Base-by-base conservation (phyloP, 2,797 vertebrate genomes). In the Trematomus bernacchii region DNA sequence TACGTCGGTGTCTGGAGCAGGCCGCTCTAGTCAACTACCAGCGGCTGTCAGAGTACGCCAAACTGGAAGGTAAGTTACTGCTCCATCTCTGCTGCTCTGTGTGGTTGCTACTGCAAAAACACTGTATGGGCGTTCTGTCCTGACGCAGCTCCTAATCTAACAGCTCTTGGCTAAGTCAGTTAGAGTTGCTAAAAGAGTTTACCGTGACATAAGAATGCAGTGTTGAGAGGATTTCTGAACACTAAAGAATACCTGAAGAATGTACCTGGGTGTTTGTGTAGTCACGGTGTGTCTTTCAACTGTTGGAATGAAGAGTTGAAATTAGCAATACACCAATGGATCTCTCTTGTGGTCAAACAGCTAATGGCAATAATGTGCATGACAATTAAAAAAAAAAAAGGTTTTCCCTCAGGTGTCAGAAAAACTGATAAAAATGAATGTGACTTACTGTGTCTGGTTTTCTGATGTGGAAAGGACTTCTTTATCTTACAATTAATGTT, bases 21-120 rank as follows among this genome's bases (percentile, higher is more conserved):
- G 98, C 98, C 44, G 98, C 98, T 75, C 91, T 99, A 89, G 95
- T 98, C 87, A 99, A 99, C 94, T 99, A 99, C 90, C 98, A 98
- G 64, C 96, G 98, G 57, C 95, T 99, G 66, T 99, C 98, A 57
- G 98, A 99, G 86, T 99, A 99, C 81, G 98, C 98, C 92, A 99
- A 99, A 96, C 95, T 99, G 59, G 98, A 99, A 98, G 98, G 98
- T 99, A 96, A 93, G 85, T 64, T 43, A 8, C 16, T 15, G 13
- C 47, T 61, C 37, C 18, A 15, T 50, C 19, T 4, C 10, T 16
- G 27, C n/a, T 57, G 3, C n/a, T 30, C 42, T 43, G 9, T 53
- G 10, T 40, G 51, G 44, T 3, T 21, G 4, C 10, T 43, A 10
- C 8, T 72, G 27, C 53, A 14, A 3, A 6, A 54, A 54, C 4